Percentiles rank a stretch among this genome's conserved stretches.
phyloP scores from a whole-genome alignment of 2,113 vertebrate genomes.

The Vulpes lagopus region DNA sequence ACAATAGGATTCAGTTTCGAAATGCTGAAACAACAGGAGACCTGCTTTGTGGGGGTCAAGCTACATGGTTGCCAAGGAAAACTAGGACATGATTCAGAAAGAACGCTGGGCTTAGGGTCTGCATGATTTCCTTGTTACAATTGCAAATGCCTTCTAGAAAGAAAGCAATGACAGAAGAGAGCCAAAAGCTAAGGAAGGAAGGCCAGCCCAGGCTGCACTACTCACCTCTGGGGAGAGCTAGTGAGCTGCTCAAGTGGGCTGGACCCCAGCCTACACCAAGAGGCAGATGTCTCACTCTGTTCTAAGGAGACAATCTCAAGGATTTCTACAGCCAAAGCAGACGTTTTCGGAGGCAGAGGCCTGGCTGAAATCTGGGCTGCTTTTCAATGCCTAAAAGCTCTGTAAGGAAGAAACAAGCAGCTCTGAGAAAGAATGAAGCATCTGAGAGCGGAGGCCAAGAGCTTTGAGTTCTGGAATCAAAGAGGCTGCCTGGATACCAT shows the following conservation, averaged over 20 bases:
- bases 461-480: background rate
- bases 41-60: background rate
- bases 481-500: background rate
- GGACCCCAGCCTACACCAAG: background rate
- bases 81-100: background rate
- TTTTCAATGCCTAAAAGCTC: background rate
- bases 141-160: slow-evolving; percentile 12
- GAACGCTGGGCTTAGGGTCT: background rate
- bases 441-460: background rate
- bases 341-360: background rate
- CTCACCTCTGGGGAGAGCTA: background rate
- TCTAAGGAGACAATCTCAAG: background rate
- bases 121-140: slow-evolving; percentile 20
- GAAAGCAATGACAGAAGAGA: background rate
- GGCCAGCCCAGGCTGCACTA: no score
- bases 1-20: background rate
- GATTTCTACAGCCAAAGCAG: background rate
- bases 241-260: background rate
- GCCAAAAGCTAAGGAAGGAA: background rate
- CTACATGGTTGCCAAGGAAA: slow-evolving; percentile 33
- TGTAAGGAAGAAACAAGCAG: background rate
- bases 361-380: background rate
- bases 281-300: background rate
- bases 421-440: background rate
- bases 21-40: background rate